Base-by-base conservation (phyloP, 2,113 vertebrate genomes). In the Riparia riparia region DNA sequence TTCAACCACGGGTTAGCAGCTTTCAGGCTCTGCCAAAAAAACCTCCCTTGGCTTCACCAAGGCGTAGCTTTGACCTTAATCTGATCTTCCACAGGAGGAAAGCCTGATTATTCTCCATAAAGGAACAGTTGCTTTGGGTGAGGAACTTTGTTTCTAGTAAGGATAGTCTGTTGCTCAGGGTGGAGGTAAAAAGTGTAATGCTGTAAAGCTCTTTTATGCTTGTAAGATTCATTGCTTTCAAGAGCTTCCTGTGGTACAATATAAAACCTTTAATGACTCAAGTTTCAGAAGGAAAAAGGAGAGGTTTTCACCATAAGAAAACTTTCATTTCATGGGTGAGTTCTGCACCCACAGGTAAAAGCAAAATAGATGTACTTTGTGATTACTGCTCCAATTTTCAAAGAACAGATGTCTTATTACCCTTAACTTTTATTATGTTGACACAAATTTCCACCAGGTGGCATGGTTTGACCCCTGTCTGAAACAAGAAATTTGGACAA, bases 371-470 rank as follows among this genome's bases (percentile, higher is more conserved):
- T 80, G 49, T 84, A 49, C 24, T 94, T 90, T 71, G 39, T 71
- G 57, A 82, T 56, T 74, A 47, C 47, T 28, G 7, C 31, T 79
- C 16, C 37, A 76, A 7, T 78, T 95, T 90, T 76, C 41, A 51
- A 86, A 90, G n/a, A 69, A 51, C 49, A 79, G 61, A 42, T 7
- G 3, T 10, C 10, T 51, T 51, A 3, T 29, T 64, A 51, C 19
- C 39, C 32, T 54, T 79, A 44, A 28, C 41, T 96, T 89, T 91
- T 72, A 45, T 79, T 92, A 50, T 42, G 24, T 84, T 88, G 89
- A 90, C 22, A 44, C 25, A 81, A 20, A 85, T 83, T 95, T 84
- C 89, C 84, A 89, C 69, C 71, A 92, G 92, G 85, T 94, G 86
- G 86, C 91, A 87, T 87, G 82, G 44, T 96, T 80, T 4, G 6